phyloP scores from a whole-genome alignment of 1,140 invertebrate genomes.

The Diabrotica virgifera region DNA sequence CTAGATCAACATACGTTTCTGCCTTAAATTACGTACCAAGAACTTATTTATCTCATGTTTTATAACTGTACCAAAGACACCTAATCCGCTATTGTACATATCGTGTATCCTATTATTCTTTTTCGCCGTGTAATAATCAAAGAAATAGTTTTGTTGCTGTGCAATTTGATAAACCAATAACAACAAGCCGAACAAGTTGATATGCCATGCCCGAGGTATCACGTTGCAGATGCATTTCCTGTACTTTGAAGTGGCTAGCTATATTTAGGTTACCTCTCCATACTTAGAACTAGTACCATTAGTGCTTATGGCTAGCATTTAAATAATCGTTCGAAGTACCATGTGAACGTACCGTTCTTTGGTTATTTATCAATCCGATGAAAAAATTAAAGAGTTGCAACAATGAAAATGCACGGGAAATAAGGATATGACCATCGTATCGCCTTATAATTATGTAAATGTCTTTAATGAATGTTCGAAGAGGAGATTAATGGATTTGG shows the following conservation, averaged over 20 bases:
- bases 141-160: neutral
- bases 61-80: too few species aligned
- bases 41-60: too few species aligned
- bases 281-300: constrained; percentile 12
- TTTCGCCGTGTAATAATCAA: too few species aligned
- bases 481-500: too few species aligned
- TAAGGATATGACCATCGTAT: neutral
- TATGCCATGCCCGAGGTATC: constrained; percentile 11
- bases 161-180: constrained; percentile 10
- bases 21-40: too few species aligned
- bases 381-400: neutral
- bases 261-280: constrained; percentile 16
- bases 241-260: constrained; percentile 5
- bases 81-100: too few species aligned
- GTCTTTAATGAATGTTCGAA: too few species aligned
- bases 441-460: constrained; percentile 1
- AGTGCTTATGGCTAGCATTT: constrained; percentile 8
- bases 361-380: too few species aligned
- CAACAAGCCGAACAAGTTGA: constrained; percentile 7
- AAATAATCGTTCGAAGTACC: constrained; percentile 6
- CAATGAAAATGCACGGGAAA: neutral
- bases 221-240: constrained; percentile 8
- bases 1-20: too few species aligned
- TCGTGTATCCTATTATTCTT: too few species aligned
- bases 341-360: constrained; percentile 4